A percentile compares a stretch with the other conserved stretches of the same genome.
Evolutionary conservation across 2,113 vertebrate species (phyloP).

Genomic region (Phylloscopus trochilus): DNA sequence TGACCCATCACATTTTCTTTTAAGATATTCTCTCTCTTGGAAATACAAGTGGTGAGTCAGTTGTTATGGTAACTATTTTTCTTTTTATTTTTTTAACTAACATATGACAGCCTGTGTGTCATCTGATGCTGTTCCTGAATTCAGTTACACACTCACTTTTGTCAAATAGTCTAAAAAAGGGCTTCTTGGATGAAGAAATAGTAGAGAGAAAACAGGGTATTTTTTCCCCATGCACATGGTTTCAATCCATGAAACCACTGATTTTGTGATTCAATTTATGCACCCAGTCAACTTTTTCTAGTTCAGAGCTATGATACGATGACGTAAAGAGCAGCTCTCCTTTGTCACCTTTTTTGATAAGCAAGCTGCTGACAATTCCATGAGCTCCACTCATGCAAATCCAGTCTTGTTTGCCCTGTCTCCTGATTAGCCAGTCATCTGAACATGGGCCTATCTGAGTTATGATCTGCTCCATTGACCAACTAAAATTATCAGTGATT

Average conservation of each 20-base stretch:
- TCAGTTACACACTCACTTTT: slow-evolving; percentile 1
- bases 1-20: background rate
- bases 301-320: background rate
- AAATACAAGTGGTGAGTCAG: slow-evolving; percentile 30
- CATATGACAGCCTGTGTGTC: slow-evolving; percentile 42
- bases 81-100: background rate
- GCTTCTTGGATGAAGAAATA: background rate
- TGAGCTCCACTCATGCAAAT: background rate
- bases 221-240: background rate
- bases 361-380: background rate
- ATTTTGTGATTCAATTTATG: background rate
- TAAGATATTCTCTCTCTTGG: background rate
- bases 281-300: background rate
- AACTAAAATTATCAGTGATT: background rate
- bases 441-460: background rate
- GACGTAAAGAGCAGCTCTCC: background rate
- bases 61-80: slow-evolving; percentile 62
- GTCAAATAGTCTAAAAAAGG: slow-evolving; percentile 12
- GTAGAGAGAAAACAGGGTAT: background rate
- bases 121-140: slow-evolving; percentile 46
- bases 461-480: background rate
- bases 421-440: background rate
- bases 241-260: background rate
- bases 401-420: background rate
- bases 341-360: background rate